These are phyloP conservation scores for Porites lobata DNA, from an alignment of 92 coral and sea anemone genomes.

Conservation along the genomic window DNA sequence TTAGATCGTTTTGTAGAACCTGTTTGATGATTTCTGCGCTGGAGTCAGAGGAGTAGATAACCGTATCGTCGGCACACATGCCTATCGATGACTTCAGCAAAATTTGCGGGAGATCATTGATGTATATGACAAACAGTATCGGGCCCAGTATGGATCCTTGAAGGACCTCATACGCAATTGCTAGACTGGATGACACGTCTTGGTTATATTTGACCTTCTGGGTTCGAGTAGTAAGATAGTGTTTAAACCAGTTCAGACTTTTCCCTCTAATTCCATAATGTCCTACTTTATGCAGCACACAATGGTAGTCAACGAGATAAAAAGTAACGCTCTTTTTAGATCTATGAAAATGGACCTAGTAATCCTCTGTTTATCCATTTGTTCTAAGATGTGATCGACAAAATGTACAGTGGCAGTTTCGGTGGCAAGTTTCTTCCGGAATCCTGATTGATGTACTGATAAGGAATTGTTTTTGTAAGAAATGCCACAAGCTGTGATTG, in stretches of 20 bases:
- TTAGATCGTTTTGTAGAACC: not conserved
- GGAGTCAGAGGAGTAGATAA: slow-evolving; percentile 28
- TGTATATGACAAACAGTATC: not conserved
- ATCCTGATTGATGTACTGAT: slow-evolving; percentile 49
- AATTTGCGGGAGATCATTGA: slow-evolving; percentile 55
- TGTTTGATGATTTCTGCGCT: not conserved
- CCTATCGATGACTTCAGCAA: slow-evolving; percentile 25
- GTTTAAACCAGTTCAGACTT: not conserved
- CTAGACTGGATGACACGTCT: not conserved
- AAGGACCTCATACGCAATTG: not conserved
- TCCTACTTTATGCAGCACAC: slow-evolving; percentile 10
- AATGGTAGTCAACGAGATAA: slow-evolving; percentile 44
- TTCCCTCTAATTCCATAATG: slow-evolving; percentile 53
- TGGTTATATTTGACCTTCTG: slow-evolving; percentile 21
- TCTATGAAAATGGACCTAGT: slow-evolving; percentile 64
- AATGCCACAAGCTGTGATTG: slow-evolving; percentile 49
- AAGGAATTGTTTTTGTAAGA: slow-evolving; percentile 43
- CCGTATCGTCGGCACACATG: slow-evolving; percentile 59
- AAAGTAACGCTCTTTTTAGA: slow-evolving; percentile 47
- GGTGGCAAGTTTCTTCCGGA: slow-evolving; percentile 67
- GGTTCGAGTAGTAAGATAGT: slow-evolving; percentile 43
- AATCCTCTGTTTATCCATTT: slow-evolving; percentile 55
- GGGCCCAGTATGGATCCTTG: not conserved
- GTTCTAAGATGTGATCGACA: slow-evolving; percentile 55
- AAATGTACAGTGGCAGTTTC: slow-evolving; percentile 58